These are phyloP conservation scores for Tetrapedia diversipes DNA, from an alignment of 2,888 invertebrate species.

Conservation along the genomic window DNA sequence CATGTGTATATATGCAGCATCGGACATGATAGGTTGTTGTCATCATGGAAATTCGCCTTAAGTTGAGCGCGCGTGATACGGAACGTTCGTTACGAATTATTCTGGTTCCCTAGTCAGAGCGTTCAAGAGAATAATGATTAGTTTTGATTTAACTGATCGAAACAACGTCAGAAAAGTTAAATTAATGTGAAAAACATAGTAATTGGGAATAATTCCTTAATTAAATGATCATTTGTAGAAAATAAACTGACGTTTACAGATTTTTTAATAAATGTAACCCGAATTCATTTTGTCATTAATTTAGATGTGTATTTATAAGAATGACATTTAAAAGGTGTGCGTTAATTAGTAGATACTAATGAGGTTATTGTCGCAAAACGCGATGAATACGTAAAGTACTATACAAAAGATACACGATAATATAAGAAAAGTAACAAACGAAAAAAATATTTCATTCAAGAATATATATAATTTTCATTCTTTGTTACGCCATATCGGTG, in stretches of 20 bases:
- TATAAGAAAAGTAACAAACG: background rate
- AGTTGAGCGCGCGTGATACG: background rate
- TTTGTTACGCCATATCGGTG: background rate
- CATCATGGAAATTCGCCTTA: background rate
- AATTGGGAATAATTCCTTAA: background rate
- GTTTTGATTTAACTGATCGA: background rate
- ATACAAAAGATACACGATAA: constrained; percentile 7
- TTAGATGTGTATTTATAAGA: background rate
- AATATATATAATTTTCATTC: background rate
- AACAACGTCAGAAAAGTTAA: background rate
- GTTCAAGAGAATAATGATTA: no score
- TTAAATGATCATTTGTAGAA: background rate
- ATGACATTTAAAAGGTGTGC: background rate
- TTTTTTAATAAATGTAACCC: background rate
- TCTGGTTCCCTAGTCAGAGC: no score
- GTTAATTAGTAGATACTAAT: constrained; percentile 3
- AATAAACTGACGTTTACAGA: background rate
- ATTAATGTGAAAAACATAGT: background rate
- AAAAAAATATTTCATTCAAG: background rate
- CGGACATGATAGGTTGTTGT: background rate
- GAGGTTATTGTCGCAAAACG: constrained; percentile 4
- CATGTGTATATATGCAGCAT: background rate
- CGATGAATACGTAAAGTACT: background rate
- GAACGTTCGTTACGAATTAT: background rate
- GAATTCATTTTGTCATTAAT: background rate